These are phyloP conservation scores for Drosophila watanabei DNA, from an alignment of 1,140 invertebrate species.

Conservation along the genomic window DNA sequence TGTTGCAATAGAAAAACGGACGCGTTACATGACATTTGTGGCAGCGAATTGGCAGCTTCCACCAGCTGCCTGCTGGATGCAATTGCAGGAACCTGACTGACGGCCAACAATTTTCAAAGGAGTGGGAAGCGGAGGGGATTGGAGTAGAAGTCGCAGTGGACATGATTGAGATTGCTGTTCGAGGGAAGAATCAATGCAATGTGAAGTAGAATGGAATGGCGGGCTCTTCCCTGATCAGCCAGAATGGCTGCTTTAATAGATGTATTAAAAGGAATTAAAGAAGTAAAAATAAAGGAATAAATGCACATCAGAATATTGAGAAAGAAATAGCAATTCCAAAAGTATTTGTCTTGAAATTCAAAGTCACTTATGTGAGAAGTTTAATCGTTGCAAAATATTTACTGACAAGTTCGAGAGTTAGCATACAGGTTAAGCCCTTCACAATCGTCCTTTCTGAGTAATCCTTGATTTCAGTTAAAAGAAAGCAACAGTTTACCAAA, in stretches of 20 bases:
- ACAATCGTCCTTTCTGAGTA: no score
- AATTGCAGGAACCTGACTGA: conserved; percentile 51
- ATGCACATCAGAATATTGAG: background rate
- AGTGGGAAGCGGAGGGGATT: background rate
- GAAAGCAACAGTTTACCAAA: background rate
- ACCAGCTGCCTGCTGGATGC: conserved; percentile 32
- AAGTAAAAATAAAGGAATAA: background rate
- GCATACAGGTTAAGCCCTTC: no score
- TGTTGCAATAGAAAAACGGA: conserved; percentile 78
- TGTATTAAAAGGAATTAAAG: no score
- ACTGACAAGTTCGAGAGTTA: no score
- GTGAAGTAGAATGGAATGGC: background rate
- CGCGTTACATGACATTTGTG: conserved; percentile 79
- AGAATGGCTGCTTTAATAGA: background rate
- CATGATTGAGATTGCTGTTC: background rate
- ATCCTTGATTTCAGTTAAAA: no score
- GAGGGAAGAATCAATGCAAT: background rate
- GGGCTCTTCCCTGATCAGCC: background rate
- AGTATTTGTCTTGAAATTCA: no score
- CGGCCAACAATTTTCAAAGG: background rate
- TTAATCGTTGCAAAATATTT: no score
- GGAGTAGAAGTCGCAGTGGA: conserved; percentile 59
- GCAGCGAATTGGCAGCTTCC: conserved; percentile 75
- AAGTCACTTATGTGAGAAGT: no score
- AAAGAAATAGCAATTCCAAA: background rate